Base-by-base conservation (phyloP, 2,888 invertebrate species). In the Calliphora vomitoria region DNA sequence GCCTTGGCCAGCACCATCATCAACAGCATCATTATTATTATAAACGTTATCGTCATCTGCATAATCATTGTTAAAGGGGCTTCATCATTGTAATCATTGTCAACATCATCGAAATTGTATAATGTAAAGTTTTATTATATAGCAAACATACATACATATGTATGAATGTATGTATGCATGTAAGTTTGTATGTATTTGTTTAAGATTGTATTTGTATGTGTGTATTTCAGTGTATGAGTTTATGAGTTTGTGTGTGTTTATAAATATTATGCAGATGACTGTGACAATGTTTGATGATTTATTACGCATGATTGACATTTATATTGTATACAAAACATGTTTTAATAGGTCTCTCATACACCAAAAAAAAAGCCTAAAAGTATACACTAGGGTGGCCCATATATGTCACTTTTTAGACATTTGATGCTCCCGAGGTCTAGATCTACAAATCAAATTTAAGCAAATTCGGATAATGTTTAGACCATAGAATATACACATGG, bases 251-350 rank as follows among this genome's bases (percentile, higher is more conserved):
- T 47, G 15, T 47, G 2, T 68, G 8, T n/a, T 44, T 41, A 44
- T 62, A 69, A 82, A 64, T 71, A 62, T 74, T 55, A 84, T 78
- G 81, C 74, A 69, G 78, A 81, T 80, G 81, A 81, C 44, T 78
- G 64, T 76, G 66, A 87, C 87, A 80, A 82, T 80, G 53, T 82
- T 88, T 82, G 47, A 91, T 91, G 91, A 92, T 92, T 92, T 92
- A 92, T 91, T 91, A 91, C 90, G 91, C 91, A 90, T 92, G 91
- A 91, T 91, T 91, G 92, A 90, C 91, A 91, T 92, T 92, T 91
- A 90, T 83, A 90, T 89, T 91, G 91, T 90, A 89, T 90, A 83
- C 80, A 53, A 83, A 83, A 80, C 80, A 83, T 76, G 79, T 82
- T 86, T 86, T 86, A 80, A 83, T 83, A 83, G 83, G 86, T 75